Conservation (phyloP, 2,888 invertebrate genomes). For the Eristalinus aeneus region DNA sequence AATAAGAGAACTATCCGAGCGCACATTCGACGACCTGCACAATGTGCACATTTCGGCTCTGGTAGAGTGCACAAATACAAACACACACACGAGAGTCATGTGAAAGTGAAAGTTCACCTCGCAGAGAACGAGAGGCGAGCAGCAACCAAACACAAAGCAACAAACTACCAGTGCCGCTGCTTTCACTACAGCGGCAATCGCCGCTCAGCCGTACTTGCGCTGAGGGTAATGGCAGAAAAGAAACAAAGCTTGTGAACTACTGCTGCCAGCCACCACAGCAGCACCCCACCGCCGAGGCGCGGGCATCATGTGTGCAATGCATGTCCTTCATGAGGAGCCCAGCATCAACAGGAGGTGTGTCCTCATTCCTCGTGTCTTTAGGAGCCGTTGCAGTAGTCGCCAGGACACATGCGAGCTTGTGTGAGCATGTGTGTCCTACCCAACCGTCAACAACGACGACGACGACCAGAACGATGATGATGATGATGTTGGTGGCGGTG, state of each 20-base stretch:
- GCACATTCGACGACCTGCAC: conserved; percentile 50
- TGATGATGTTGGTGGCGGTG: background rate
- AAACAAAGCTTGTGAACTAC: conserved; percentile 66
- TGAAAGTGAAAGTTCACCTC: conserved; percentile 64
- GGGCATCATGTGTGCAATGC: conserved; percentile 60
- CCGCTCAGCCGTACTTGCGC: conserved; percentile 9
- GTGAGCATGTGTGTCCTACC: background rate
- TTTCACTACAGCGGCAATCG: conserved; percentile 43
- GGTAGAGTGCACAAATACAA: conserved; percentile 10
- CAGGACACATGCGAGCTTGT: conserved; percentile 16
- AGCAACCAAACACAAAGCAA: conserved; percentile 60
- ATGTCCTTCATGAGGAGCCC: conserved; percentile 67
- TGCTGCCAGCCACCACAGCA: background rate
- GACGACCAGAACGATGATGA: conserved; percentile 12
- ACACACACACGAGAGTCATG: conserved; percentile 17
- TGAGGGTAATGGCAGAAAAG: conserved; percentile 53
- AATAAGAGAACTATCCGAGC: conserved; percentile 46
- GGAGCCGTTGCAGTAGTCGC: conserved; percentile 40
- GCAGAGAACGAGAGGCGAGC: conserved; percentile 20
- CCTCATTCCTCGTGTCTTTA: conserved; percentile 42
- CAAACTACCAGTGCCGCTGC: conserved; percentile 43
- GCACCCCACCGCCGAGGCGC: background rate
- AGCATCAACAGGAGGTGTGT: conserved; percentile 52
- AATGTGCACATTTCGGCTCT: conserved; percentile 3
- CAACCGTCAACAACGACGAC: conserved; percentile 2